These are phyloP conservation scores for Tetrax tetrax DNA, from an alignment of 2,113 vertebrate species.

Conservation along the genomic window DNA sequence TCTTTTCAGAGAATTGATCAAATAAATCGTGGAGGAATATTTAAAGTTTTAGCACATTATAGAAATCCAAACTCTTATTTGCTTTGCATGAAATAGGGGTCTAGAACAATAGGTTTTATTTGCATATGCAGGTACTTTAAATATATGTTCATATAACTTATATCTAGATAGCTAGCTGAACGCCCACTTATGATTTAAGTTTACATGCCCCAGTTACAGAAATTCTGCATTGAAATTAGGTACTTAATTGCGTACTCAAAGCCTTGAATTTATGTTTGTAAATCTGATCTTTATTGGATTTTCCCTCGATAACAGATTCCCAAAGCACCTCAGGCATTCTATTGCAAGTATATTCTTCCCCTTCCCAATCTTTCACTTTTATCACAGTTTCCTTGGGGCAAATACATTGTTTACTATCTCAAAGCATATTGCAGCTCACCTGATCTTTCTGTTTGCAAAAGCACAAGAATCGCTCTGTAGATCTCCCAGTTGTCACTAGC, in stretches of 20 bases:
- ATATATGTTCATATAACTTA: not conserved
- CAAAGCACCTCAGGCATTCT: not conserved
- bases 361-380: not conserved
- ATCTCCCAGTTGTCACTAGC: not conserved
- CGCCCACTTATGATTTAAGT: not conserved
- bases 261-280: not conserved
- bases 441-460: not conserved
- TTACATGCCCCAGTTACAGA: not conserved
- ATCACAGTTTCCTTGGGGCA: not conserved
- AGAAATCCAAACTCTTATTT: not conserved
- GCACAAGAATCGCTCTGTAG: not conserved
- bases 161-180: not conserved
- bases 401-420: not conserved
- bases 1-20: not conserved
- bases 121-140: not conserved
- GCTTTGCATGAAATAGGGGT: not conserved
- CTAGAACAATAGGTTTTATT: not conserved
- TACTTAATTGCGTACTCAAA: not conserved
- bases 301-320: not conserved
- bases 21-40: not conserved
- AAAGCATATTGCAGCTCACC: not conserved
- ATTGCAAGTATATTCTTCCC: conserved; percentile 12
- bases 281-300: not conserved
- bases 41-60: not conserved
- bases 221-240: not conserved